Evolutionary conservation across 2,888 invertebrate genomes (phyloP).

Genomic region (Acleris holmiana): DNA sequence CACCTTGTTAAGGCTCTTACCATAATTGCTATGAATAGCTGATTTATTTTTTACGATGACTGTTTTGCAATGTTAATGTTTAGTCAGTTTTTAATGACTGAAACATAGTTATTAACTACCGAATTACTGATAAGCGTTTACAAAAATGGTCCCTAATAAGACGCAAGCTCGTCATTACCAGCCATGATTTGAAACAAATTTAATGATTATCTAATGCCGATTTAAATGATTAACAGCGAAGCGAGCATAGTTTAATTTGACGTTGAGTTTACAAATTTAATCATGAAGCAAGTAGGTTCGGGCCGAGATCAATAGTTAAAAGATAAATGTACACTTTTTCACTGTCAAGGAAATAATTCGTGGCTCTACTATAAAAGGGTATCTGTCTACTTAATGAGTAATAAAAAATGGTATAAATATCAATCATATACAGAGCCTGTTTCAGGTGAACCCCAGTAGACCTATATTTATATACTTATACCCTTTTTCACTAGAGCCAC

Average conservation of each 20-base stretch:
- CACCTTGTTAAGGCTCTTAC: too few relatives aligned
- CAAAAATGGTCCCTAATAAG: slow-evolving; percentile 37
- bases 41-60: background rate
- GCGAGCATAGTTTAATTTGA: slow-evolving; percentile 26
- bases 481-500: too few relatives aligned
- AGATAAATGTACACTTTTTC: too few relatives aligned
- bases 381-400: too few relatives aligned
- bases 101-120: slow-evolving; percentile 19
- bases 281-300: background rate
- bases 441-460: too few relatives aligned
- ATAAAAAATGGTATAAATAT: too few relatives aligned
- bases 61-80: background rate
- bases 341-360: too few relatives aligned
- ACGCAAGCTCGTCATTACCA: slow-evolving; percentile 35
- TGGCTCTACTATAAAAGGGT: too few relatives aligned
- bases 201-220: slow-evolving; percentile 21
- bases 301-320: too few relatives aligned
- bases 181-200: slow-evolving; percentile 41
- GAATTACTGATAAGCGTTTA: slow-evolving; percentile 24
- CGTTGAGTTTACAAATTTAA: slow-evolving; percentile 1
- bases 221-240: slow-evolving; percentile 25
- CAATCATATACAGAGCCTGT: too few relatives aligned
- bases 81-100: slow-evolving; percentile 12
- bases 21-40: background rate
- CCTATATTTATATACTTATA: too few relatives aligned